phyloP scores from a whole-genome alignment of 2,113 vertebrate species.

The Spermophilus dauricus region DNA sequence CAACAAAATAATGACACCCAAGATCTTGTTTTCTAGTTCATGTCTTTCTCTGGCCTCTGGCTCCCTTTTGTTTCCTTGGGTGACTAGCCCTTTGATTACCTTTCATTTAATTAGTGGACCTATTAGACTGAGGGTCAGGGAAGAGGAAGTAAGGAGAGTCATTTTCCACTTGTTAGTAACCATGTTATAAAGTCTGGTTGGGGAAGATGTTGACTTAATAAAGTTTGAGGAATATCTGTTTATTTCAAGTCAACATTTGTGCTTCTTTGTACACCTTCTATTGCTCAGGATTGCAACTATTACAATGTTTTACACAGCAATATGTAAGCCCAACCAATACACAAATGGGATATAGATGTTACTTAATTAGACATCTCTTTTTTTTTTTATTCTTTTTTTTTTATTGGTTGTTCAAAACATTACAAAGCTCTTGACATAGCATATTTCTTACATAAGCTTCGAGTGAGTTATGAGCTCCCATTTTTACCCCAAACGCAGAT shows the following conservation, averaged over 20 bases:
- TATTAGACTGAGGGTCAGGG: not conserved
- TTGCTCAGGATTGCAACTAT: not conserved
- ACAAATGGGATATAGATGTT: constrained; percentile 30
- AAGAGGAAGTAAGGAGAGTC: not conserved
- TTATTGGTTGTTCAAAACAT: too few species aligned
- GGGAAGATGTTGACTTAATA: not conserved
- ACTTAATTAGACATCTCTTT: constrained; percentile 1
- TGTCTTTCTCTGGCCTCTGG: not conserved
- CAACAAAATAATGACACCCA: not conserved
- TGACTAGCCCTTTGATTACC: not conserved
- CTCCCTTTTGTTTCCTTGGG: constrained; percentile 16
- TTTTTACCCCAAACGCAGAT: too few species aligned
- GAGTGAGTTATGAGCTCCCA: too few species aligned
- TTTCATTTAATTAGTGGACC: constrained; percentile 25
- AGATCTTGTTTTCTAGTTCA: not conserved
- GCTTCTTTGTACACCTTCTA: not conserved
- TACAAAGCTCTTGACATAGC: too few species aligned
- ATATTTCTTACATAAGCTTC: too few species aligned
- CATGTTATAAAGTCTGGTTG: constrained; percentile 38
- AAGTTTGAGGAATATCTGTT: constrained; percentile 48
- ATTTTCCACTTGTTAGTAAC: constrained; percentile 61
- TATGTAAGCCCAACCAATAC: not conserved
- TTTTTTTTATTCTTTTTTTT: too few species aligned
- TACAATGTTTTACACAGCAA: not conserved
- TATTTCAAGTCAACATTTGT: constrained; percentile 34